Conservation (phyloP, 2,797 vertebrate species). For the Meriones psammophilus region DNA sequence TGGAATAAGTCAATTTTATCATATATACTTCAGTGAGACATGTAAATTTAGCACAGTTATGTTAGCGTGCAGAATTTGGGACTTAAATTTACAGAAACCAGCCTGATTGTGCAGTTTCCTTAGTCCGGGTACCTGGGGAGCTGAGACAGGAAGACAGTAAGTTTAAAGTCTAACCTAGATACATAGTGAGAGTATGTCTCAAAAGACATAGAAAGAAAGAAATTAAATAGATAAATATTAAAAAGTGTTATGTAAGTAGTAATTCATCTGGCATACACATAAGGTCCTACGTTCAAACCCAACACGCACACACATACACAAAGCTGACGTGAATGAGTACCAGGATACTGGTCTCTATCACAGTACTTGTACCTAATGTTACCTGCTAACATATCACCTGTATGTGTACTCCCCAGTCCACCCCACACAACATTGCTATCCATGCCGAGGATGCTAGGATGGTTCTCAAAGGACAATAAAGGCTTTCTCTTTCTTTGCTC, state of each 20-base stretch:
- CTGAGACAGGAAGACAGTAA: not conserved
- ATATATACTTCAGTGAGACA: not conserved
- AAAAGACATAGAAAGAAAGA: not conserved
- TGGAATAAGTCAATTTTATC: not conserved
- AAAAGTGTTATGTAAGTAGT: not conserved
- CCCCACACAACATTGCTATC: not conserved
- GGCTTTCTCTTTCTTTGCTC: not conserved
- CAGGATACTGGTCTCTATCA: not conserved
- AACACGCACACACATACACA: not conserved
- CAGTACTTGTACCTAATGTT: not conserved
- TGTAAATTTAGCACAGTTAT: not conserved
- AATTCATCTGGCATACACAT: not conserved
- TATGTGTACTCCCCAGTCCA: not conserved
- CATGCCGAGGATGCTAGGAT: not conserved
- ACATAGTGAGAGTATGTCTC: not conserved
- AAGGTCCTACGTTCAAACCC: not conserved
- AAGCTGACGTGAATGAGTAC: not conserved
- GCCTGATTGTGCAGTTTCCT: too few species aligned
- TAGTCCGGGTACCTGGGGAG: not conserved
- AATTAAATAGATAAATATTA: not conserved
- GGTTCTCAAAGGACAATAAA: not conserved
- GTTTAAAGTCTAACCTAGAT: not conserved
- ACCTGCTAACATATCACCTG: not conserved
- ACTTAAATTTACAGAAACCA: not conserved
- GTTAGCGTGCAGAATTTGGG: not conserved